These are phyloP conservation scores for Apocheima hispidaria DNA, from an alignment of 2,888 invertebrate species.

Conservation along the genomic window DNA sequence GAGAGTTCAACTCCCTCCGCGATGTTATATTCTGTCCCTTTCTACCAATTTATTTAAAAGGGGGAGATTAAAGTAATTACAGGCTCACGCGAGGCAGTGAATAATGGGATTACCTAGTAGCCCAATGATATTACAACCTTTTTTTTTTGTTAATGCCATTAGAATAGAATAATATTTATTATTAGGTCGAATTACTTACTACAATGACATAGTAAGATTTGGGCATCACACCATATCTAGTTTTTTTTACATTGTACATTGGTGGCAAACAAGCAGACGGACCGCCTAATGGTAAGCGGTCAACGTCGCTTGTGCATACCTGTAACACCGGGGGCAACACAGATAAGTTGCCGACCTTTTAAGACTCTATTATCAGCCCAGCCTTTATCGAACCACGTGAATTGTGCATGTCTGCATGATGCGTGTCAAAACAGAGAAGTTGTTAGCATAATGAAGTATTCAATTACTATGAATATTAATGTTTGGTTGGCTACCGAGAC, in stretches of 20 bases:
- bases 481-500: neutral
- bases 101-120: constrained; percentile 47
- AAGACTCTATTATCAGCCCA: too few species aligned
- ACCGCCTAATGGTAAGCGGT: too few species aligned
- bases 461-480: constrained; percentile 1
- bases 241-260: too few species aligned
- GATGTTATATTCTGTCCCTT: constrained; percentile 48
- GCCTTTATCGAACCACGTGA: constrained; percentile 2
- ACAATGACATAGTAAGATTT: too few species aligned
- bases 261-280: too few species aligned
- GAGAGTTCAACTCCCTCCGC: constrained; percentile 22
- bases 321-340: too few species aligned
- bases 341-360: too few species aligned
- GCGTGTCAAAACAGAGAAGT: constrained; percentile 12
- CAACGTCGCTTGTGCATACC: too few species aligned
- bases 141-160: too few species aligned
- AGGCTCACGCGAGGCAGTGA: constrained; percentile 40
- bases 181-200: too few species aligned
- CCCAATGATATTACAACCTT: constrained; percentile 31
- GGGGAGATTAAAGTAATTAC: constrained; percentile 46
- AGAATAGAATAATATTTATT: too few species aligned
- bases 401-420: constrained; percentile 4
- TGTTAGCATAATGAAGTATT: constrained; percentile 11
- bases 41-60: constrained; percentile 56
- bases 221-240: too few species aligned